Percentiles rank a stretch among this genome's conserved stretches.
These are phyloP conservation scores for Melieria omissa DNA, from an alignment of 2,888 invertebrate genomes.

Conservation along the genomic window DNA sequence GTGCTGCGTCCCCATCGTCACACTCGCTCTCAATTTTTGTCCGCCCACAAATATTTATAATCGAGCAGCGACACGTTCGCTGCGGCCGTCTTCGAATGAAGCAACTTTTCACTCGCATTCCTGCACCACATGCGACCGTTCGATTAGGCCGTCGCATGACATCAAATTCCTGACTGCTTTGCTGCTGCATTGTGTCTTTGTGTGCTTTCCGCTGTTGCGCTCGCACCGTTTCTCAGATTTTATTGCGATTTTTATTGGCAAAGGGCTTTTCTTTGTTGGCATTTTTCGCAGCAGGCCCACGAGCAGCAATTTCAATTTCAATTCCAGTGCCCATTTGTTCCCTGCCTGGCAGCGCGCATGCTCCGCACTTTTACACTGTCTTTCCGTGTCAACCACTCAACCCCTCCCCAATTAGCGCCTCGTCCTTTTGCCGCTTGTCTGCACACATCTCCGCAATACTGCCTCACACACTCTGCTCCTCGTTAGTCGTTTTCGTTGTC, in stretches of 20 bases:
- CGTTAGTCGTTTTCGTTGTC: neutral
- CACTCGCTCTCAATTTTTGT: too few relatives aligned
- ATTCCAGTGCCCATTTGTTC: neutral
- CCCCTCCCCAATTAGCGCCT: too few relatives aligned
- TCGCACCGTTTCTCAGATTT: too few relatives aligned
- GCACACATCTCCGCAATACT: neutral
- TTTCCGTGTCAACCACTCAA: neutral
- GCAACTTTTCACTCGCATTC: too few relatives aligned
- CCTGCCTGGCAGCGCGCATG: neutral
- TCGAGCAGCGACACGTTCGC: too few relatives aligned
- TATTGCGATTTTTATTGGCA: too few relatives aligned
- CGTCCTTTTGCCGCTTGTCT: neutral
- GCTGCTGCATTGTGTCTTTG: neutral
- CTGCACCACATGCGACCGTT: too few relatives aligned
- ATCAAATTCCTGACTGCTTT: too few relatives aligned
- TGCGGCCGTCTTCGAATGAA: too few relatives aligned
- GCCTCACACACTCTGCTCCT: neutral
- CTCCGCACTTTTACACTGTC: neutral
- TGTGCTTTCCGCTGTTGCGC: neutral
- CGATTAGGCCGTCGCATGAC: too few relatives aligned
- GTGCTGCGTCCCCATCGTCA: too few relatives aligned
- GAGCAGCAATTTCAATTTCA: neutral
- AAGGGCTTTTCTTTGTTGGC: neutral
- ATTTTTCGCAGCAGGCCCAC: neutral
- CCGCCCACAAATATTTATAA: too few relatives aligned